Evolutionary conservation across 2,797 vertebrate species (phyloP).

Genomic region (Mormyrus proboscirostris): DNA sequence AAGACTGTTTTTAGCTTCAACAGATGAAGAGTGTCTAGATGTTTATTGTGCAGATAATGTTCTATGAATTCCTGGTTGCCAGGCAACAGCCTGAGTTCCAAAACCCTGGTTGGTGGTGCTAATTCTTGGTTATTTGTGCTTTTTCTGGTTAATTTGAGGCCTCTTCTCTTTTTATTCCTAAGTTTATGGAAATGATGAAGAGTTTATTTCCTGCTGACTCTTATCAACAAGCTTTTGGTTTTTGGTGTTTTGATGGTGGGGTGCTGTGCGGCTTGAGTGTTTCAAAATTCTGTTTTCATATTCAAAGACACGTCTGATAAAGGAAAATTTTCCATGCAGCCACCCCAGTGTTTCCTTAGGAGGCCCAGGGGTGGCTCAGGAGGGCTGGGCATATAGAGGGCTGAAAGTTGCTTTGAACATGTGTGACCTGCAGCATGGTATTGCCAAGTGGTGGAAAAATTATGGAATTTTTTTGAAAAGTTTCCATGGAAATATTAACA

Average conservation of each 20-base stretch:
- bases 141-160: not conserved
- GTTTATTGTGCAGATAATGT: not conserved
- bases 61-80: not conserved
- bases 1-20: constrained; percentile 6
- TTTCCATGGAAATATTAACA: not conserved
- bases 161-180: not conserved
- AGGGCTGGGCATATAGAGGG: not conserved
- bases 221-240: not conserved
- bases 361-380: not conserved
- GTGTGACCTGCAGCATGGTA: not conserved
- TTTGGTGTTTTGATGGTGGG: not conserved
- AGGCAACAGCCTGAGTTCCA: not conserved
- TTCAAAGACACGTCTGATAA: not conserved
- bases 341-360: not conserved
- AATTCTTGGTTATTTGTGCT: not conserved
- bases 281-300: not conserved
- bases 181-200: not conserved
- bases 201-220: not conserved
- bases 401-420: not conserved
- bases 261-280: not conserved
- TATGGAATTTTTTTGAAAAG: not conserved
- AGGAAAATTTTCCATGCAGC: not conserved
- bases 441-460: not conserved
- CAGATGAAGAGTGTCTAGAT: not conserved
- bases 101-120: not conserved